Base-by-base conservation (phyloP, 2,113 vertebrate species). In the Lampris incognitus region DNA sequence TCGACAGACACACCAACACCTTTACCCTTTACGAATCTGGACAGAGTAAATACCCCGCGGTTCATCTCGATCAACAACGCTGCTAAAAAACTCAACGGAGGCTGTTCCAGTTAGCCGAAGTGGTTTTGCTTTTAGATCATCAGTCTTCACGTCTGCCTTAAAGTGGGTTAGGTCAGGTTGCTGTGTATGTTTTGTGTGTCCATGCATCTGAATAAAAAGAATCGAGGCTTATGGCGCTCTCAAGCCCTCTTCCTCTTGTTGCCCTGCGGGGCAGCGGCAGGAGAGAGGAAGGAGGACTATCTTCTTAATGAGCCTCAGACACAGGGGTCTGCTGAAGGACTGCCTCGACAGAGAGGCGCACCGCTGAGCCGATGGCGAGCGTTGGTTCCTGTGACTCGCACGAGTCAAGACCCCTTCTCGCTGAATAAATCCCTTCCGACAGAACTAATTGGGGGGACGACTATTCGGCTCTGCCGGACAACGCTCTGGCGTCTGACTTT, bases 61-160 rank as follows among this genome's bases (percentile, higher is more conserved):
- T 7, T 46, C 44, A 46, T 46, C 44, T 13, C 40, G 4, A 62
- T 39, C 9, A 62, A 65, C 39, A 78, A 52, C 66, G 52, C 42
- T 76, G 62, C 73, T 85, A 67, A 24, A 67, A 74, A 54, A 51
- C 71, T 65, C 37, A 60, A 66, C 51, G 42, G 57, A 72, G 73
- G 65, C n/a, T 41, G 76, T 74, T 24, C 24, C 24, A 24, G 24
- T 70, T 49, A 49, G 59, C 38, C 13, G 68, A 60, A 9, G 11
- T 66, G 36, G 77, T 64, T 76, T 57, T 74, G 49, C 49, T 54
- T 74, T 49, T 69, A 55, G 55, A 84, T 48, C 39, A 65, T 71
- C 83, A 67, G 51, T 84, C 60, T 85, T 89, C 87, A 89, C 85
- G 0, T 89, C 86, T 90, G 90, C 91, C 88, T 91, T 93, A 92